Conservation (phyloP, 2,113 vertebrate species). For the Tragelaphus buxtoni region DNA sequence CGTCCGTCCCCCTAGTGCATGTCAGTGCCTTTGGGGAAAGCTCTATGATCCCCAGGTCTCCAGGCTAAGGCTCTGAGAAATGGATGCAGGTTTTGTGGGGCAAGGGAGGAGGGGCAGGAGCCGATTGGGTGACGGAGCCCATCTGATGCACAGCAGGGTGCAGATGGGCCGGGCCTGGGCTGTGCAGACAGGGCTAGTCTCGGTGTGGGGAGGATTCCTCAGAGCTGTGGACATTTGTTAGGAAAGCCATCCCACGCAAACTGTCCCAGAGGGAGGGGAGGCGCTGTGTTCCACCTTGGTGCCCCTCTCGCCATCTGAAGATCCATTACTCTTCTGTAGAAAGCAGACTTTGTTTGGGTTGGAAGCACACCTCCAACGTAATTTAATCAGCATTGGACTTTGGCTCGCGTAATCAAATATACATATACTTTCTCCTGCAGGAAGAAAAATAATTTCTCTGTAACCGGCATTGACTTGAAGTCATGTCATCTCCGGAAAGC, state of each 20-base stretch:
- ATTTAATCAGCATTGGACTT: slow-evolving; percentile 77
- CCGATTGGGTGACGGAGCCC: background rate
- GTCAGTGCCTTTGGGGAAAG: background rate
- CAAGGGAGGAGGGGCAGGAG: background rate
- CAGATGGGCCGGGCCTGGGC: background rate
- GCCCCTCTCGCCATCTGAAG: slow-evolving; percentile 37
- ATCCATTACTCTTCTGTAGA: slow-evolving; percentile 64
- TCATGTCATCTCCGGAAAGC: slow-evolving; percentile 72
- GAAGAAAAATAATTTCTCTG: slow-evolving; percentile 77
- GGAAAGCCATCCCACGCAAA: slow-evolving; percentile 8
- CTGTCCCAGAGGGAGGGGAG: slow-evolving; percentile 27
- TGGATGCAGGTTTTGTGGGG: too few species aligned
- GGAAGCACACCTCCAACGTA: slow-evolving; percentile 68
- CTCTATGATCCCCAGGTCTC: background rate
- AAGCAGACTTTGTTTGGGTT: slow-evolving; percentile 73
- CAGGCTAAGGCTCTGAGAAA: background rate
- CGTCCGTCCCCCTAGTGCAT: background rate
- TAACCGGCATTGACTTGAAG: slow-evolving; percentile 75
- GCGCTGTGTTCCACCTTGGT: slow-evolving; percentile 37
- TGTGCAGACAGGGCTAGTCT: background rate
- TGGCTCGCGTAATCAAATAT: slow-evolving; percentile 75
- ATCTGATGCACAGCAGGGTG: background rate
- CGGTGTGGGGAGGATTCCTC: background rate
- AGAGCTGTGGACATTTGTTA: slow-evolving; percentile 35
- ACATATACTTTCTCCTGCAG: slow-evolving; percentile 77